Evolutionary conservation across 2,113 vertebrate species (phyloP).

Genomic region (Coracopsis vasa): DNA sequence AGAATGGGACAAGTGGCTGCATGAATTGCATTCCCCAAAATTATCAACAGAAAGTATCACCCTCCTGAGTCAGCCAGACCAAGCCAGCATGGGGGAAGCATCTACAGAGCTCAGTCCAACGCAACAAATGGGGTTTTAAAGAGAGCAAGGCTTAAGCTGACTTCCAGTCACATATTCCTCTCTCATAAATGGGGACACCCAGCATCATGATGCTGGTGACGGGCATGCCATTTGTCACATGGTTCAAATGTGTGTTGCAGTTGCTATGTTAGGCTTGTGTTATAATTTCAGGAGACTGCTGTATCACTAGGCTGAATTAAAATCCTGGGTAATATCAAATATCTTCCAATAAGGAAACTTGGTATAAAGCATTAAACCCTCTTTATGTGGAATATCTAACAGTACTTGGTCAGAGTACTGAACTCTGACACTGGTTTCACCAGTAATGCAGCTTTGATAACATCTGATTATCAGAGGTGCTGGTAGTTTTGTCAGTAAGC

Average conservation of each 20-base stretch:
- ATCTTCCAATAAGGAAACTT: not conserved
- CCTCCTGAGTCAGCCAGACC: not conserved
- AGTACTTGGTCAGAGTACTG: not conserved
- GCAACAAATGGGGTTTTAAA: fast-evolving
- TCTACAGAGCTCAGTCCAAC: not conserved
- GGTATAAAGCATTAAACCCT: not conserved
- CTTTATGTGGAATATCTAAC: not conserved
- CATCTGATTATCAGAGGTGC: not conserved
- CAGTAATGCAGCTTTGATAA: not conserved
- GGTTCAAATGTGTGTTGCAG: not conserved
- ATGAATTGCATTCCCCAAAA: not conserved
- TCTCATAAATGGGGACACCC: not conserved
- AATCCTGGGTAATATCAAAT: not conserved
- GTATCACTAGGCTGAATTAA: not conserved
- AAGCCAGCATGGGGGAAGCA: not conserved
- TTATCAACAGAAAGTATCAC: not conserved
- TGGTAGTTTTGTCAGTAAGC: not conserved
- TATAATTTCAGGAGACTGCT: not conserved
- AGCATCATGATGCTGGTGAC: not conserved
- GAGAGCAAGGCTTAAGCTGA: not conserved
- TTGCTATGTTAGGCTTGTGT: not conserved
- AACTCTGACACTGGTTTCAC: not conserved
- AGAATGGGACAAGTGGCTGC: not conserved
- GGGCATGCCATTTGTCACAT: not conserved
- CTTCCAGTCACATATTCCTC: not conserved